Base-by-base conservation (phyloP, 1,140 invertebrate species). In the Drosophila lacteicornis region DNA sequence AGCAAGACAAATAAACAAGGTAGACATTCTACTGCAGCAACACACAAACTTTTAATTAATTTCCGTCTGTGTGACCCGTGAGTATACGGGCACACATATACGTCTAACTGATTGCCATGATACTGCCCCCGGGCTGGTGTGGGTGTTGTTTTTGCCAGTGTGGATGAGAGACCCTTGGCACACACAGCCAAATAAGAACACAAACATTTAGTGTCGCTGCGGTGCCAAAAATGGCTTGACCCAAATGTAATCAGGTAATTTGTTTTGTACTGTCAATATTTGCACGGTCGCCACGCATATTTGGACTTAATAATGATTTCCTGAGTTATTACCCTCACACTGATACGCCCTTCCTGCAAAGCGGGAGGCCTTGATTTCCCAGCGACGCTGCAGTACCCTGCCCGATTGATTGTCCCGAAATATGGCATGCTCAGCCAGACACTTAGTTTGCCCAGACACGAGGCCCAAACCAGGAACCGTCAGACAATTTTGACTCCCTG, bases 221-320 rank as follows among this genome's bases (percentile, higher is more conserved):
- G 76, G 55, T 74, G 71, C 60, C 59, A 69, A 79, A 80, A 83
- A 80, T 88, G 55, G 66, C 73, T 84, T 87, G 84, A 87, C 85
- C 84, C 78, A 88, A 81, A 87, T 84, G 80, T 90, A 87, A 87
- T 87, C 80, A 88, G 80, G 74, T 84, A 88, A 87, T 88, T 75
- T 84, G 80, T 81, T 81, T 69, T 67, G 74, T 67, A 71, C 66
- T 75, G 84, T 88, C 77, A 88, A 87, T 87, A 87, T 86, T 82
- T 75, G 60, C 69, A 55, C 65, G 45, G 58, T 38, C 46, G 59
- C 50, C 66, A 70, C 73, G 66, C 63, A 62, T 85, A 81, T 83
- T 87, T 87, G 77, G 82, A 83, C 80, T 87, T 87, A 81, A 87
- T 84, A 87, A 68, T 75, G 62, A 83, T 87, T 88, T 87, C 71